Evolutionary conservation across 2,113 vertebrate genomes (phyloP), one percentile per base, ranked within the genome.

Genomic region (Grus americana): DNA sequence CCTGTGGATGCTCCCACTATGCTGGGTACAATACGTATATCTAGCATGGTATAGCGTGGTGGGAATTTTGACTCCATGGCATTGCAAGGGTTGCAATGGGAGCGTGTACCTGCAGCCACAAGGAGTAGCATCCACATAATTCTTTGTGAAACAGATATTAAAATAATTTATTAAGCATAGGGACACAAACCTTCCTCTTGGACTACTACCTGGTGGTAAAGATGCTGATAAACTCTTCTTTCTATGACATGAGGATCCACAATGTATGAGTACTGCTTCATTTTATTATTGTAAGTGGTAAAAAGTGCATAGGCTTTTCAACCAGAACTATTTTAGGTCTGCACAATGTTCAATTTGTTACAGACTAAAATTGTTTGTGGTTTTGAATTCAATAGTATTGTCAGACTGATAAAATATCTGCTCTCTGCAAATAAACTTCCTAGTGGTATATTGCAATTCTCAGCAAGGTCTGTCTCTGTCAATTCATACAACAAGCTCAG

Each of bases 371-470:
- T 61, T 71, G 23, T 50, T 78, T 67, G 40, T 94, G 38, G 58
- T 89, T 95, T 92, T 84, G 61, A 94, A 89, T 89, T 83, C 72
- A 88, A 18, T 65, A 74, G 15, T 61, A 20, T 62, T 88, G 47
- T 79, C 42, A 50, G 14, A 74, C 66, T 79, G 55, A 88, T 80
- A 74, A 93, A 92, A 86, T 34, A 1, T n/a, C 29, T 92, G 10
- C 12, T 83, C 5, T 65, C 71, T 92, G 61, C 61, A 86, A 92
- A 84, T 57, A 71, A 84, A 36, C 54, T 89, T 93, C 34, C 76
- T 79, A 49, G 55, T 30, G 44, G 38, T 83, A 49, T 76, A 92
- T 36, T 74, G 71, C 47, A 80, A 61, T 86, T 76, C 86, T 94
- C 42, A 78, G 49, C 82, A 92, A 90, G 14, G 42, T 47, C 63